Percentiles rank a stretch among this genome's conserved stretches.
Conservation (phyloP, 1,140 invertebrate genomes). For the Pomphorhynchus laevis region DNA sequence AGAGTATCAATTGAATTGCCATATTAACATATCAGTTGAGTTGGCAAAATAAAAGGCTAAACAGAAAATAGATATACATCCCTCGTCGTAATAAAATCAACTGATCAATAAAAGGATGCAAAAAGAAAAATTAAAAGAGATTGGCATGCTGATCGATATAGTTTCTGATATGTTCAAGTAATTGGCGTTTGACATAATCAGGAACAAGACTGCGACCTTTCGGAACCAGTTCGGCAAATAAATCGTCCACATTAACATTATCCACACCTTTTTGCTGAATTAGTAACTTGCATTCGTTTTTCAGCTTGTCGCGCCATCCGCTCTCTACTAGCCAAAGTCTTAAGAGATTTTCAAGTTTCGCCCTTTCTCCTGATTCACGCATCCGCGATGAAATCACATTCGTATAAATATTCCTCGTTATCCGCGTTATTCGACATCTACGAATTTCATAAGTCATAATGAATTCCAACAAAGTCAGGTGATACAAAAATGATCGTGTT, state of each 20-base stretch:
- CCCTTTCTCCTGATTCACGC: too few species aligned
- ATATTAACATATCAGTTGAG: too few species aligned
- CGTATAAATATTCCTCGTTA: too few species aligned
- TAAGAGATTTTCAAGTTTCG: constrained; percentile 43
- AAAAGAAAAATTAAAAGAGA: not conserved
- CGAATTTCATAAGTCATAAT: too few species aligned
- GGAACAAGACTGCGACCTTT: constrained; percentile 38
- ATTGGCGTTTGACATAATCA: constrained; percentile 49
- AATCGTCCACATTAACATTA: constrained; percentile 38
- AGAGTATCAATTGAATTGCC: too few species aligned
- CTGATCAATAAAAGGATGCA: not conserved
- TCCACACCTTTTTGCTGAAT: constrained; percentile 30
- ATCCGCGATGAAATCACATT: too few species aligned
- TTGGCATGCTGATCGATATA: constrained; percentile 21
- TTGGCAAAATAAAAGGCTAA: too few species aligned
- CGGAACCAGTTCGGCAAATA: constrained; percentile 41
- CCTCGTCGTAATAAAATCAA: too few species aligned
- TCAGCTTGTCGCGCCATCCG: constrained; percentile 53
- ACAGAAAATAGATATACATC: too few species aligned
- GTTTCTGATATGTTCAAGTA: constrained; percentile 41
- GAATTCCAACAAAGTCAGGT: too few species aligned
- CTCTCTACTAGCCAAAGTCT: constrained; percentile 42
- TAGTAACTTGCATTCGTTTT: constrained; percentile 31
- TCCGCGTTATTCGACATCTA: too few species aligned
- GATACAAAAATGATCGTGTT: too few species aligned